Conservation (phyloP, 2,888 invertebrate genomes). For the Unio pictorum region DNA sequence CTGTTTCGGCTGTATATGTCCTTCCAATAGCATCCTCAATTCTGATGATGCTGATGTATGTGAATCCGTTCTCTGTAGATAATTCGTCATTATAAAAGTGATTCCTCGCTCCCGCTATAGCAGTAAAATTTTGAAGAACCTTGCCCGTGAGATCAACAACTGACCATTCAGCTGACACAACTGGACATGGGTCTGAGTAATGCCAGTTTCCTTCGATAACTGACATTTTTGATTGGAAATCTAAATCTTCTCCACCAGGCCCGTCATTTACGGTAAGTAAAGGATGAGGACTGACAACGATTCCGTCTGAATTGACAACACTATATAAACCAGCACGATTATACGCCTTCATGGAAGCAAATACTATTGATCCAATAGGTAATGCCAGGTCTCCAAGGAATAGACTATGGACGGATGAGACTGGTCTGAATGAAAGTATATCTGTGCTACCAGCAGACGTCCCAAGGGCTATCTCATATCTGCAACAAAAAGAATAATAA, state of each 20-base stretch:
- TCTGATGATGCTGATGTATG: conserved; percentile 41
- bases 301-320: conserved; percentile 30
- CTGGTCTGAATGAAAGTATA: conserved; percentile 11
- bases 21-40: conserved; percentile 38
- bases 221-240: conserved; percentile 40
- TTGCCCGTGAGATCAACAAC: conserved; percentile 40
- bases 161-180: conserved; percentile 39
- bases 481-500: conserved; percentile 9
- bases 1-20: conserved; percentile 33
- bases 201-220: conserved; percentile 43
- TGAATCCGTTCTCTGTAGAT: conserved; percentile 39
- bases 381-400: conserved; percentile 26
- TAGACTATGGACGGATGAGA: conserved; percentile 13
- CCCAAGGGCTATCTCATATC: conserved; percentile 27
- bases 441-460: conserved; percentile 8
- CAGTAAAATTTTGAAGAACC: conserved; percentile 23
- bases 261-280: conserved; percentile 37
- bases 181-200: conserved; percentile 47
- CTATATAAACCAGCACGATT: conserved; percentile 46
- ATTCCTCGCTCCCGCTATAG: conserved; percentile 16
- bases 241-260: conserved; percentile 20
- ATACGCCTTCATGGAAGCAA: conserved; percentile 36
- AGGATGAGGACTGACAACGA: conserved; percentile 41
- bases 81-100: conserved; percentile 46
- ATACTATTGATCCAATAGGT: conserved; percentile 20